Evolutionary conservation across 2,888 invertebrate species (phyloP).

Genomic region (Clusia tigrina): DNA sequence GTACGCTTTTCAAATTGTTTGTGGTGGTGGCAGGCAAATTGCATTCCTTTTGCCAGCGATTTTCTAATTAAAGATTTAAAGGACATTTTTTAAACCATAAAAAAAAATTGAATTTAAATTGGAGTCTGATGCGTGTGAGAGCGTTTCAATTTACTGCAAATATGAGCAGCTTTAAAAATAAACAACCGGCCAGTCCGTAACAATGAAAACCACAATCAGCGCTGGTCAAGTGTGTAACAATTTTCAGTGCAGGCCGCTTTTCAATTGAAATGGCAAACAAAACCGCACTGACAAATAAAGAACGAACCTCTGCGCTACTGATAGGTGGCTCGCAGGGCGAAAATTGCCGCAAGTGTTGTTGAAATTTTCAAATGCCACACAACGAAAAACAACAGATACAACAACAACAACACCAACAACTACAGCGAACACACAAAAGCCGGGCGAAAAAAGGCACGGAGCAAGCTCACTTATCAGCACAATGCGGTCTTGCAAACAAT

Average conservation of each 20-base stretch:
- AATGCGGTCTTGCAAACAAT: constrained; percentile 27
- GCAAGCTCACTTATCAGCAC: constrained; percentile 8
- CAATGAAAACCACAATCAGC: background rate
- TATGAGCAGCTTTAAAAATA: background rate
- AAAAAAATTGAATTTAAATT: background rate
- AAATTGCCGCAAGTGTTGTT: constrained; percentile 27
- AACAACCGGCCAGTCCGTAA: background rate
- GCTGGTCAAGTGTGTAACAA: background rate
- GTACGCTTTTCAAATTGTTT: too few relatives aligned
- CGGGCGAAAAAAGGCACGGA: background rate
- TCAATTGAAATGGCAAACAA: constrained; percentile 15
- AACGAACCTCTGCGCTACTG: too few relatives aligned
- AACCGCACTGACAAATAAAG: constrained; percentile 8
- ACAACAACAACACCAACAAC: too few relatives aligned
- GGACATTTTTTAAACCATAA: background rate
- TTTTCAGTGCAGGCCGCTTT: background rate
- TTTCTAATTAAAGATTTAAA: background rate
- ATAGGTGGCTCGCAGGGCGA: background rate
- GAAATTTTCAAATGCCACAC: constrained; percentile 5
- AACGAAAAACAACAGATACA: constrained; percentile 10
- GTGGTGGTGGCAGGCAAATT: constrained; percentile 30
- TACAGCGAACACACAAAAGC: constrained; percentile 6
- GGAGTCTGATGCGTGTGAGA: too few relatives aligned
- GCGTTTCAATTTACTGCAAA: too few relatives aligned
- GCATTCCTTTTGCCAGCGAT: constrained; percentile 15